These are phyloP conservation scores for Netelia virgata DNA, from an alignment of 2,888 invertebrate species.

Conservation along the genomic window DNA sequence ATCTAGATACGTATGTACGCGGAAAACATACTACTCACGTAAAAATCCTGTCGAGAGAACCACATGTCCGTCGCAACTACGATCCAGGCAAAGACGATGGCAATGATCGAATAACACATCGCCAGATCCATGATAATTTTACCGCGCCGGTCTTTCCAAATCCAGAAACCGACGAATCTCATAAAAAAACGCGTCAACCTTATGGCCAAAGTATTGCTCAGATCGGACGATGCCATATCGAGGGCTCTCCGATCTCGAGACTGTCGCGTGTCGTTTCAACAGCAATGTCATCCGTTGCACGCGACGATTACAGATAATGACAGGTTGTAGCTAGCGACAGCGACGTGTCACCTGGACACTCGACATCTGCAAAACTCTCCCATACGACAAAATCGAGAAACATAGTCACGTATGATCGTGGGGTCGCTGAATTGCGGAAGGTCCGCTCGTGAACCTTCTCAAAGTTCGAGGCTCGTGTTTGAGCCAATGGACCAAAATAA, in stretches of 20 bases:
- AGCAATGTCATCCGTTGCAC: not conserved
- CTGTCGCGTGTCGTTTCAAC: not conserved
- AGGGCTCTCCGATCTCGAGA: not conserved
- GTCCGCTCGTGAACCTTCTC: not conserved
- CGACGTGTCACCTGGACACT: not conserved
- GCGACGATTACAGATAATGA: constrained; percentile 22
- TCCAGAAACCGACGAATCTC: constrained; percentile 65
- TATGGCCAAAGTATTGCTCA: constrained; percentile 55
- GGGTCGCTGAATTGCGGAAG: not conserved
- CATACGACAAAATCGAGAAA: not conserved
- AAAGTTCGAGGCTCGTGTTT: not conserved
- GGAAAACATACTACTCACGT: constrained; percentile 57
- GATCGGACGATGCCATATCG: constrained; percentile 25
- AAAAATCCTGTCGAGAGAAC: constrained; percentile 54
- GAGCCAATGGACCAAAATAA: no score
- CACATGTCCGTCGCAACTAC: constrained; percentile 40
- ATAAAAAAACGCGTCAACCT: constrained; percentile 52
- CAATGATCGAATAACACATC: constrained; percentile 37
- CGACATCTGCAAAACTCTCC: constrained; percentile 14
- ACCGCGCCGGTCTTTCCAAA: constrained; percentile 34
- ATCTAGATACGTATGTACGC: not conserved
- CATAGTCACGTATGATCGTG: not conserved
- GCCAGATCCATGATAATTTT: constrained; percentile 28
- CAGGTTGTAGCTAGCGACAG: not conserved
- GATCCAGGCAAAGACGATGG: constrained; percentile 18